Base-by-base conservation (phyloP, 30 jellyfish, hydroid and myxozoan genomes). In the Aurelia sp. region DNA sequence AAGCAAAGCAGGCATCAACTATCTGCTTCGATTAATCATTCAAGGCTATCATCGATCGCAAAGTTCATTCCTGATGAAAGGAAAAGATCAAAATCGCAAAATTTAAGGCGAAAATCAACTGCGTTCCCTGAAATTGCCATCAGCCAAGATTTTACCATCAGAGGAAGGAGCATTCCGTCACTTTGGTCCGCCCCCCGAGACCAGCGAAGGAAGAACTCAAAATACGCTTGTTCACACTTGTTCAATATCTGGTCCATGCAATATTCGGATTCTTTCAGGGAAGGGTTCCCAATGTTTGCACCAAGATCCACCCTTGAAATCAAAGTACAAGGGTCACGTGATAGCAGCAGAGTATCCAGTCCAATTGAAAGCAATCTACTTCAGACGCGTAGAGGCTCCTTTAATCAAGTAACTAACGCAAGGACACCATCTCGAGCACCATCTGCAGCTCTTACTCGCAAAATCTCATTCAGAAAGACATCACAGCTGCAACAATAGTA, bases 201-300 rank as follows among this genome's bases (percentile, higher is more conserved):
- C 15, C 65, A 47, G n/a, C 35, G 73, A 40, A 50, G 60, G 41
- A 68, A 15, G 59, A 82, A 58, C 60, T 82, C 91, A 6, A 69
- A 82, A 59, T 44, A 44, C 7, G 65, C 65, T 37, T 82, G 91
- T 72, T 82, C 85, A 17, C 40, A 70, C 19, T 23, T 82, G n/a
- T n/a, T 82, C 22, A 9, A n/a, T 4, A 76, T 82, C 48, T 58
- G 91, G 27, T 40, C 91, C 0, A 37, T 82, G 79, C 91, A 82
- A 40, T 71, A 22, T 6, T 59, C 79, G 37, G 18, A 33, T 35
- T 15, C 91, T 35, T 82, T 64, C 68, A 35, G 91, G 44, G 55
- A 40, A 20, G 83, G 91, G 20, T 68, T 70, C 33, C 85, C 85
- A 33, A 7, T 57, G 61, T 15, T 50, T 8, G 59, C 4, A 11